phyloP scores from a whole-genome alignment of 2,113 vertebrate species.

The Scalopus aquaticus region DNA sequence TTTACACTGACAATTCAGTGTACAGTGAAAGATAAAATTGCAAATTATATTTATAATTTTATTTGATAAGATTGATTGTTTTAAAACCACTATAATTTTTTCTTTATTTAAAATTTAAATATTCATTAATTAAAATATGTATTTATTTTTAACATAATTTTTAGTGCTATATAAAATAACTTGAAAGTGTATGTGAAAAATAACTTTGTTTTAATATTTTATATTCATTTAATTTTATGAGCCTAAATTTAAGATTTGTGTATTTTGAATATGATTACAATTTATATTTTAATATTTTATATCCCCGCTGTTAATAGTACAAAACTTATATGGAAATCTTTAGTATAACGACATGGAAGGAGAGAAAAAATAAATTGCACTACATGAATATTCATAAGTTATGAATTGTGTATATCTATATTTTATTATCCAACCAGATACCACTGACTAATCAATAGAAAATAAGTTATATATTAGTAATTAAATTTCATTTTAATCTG shows the following conservation, averaged over 20 bases:
- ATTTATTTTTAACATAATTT: background rate
- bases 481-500: background rate
- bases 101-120: background rate
- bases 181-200: background rate
- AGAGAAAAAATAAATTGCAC: background rate
- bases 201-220: background rate
- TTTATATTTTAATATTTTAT: background rate
- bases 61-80: background rate
- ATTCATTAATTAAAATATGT: background rate
- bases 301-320: background rate
- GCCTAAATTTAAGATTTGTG: background rate
- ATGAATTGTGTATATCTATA: background rate
- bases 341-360: background rate
- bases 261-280: background rate
- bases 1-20: background rate
- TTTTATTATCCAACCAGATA: background rate
- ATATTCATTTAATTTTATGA: background rate
- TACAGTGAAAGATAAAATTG: background rate
- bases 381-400: background rate
- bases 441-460: background rate
- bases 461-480: background rate
- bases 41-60: background rate
- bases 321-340: background rate
- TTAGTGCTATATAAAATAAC: background rate
- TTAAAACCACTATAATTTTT: background rate